phyloP scores from a whole-genome alignment of 92 coral and sea anemone genomes.

The Micromussa lordhowensis region DNA sequence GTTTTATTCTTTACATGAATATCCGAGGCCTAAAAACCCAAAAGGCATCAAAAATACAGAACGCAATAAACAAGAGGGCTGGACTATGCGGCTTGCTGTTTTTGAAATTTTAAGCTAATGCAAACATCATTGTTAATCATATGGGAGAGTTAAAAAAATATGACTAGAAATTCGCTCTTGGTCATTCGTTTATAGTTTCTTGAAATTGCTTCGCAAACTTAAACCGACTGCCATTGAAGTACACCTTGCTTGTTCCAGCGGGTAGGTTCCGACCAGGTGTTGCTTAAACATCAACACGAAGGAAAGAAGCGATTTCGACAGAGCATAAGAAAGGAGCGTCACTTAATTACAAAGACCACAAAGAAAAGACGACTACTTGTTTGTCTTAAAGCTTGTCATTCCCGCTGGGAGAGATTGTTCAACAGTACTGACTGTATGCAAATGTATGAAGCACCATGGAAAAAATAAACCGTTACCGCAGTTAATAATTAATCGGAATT shows the following conservation, averaged over 20 bases:
- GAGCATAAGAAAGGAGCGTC: not conserved
- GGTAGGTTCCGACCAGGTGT: not conserved
- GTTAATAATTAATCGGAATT: not conserved
- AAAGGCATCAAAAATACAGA: no score
- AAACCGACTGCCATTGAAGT: not conserved
- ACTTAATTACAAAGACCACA: not conserved
- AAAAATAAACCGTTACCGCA: not conserved
- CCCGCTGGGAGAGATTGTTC: conserved; percentile 9
- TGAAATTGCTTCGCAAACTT: not conserved
- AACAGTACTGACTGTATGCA: conserved; percentile 3
- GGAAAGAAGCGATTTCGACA: not conserved
- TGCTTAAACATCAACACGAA: not conserved
- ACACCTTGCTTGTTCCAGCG: not conserved
- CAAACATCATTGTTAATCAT: not conserved
- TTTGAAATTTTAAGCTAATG: not conserved
- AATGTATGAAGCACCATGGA: not conserved
- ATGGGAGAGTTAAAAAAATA: not conserved
- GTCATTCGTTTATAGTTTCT: not conserved
- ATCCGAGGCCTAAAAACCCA: no score
- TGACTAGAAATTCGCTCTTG: not conserved
- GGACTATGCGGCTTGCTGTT: no score
- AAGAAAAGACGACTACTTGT: not conserved
- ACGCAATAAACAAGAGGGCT: no score
- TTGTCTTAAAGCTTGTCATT: not conserved
- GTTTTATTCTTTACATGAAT: no score